Evolutionary conservation across 2,888 invertebrate genomes (phyloP), one percentile per base, ranked within the genome.

Genomic region (Cosmopolites sordidus): DNA sequence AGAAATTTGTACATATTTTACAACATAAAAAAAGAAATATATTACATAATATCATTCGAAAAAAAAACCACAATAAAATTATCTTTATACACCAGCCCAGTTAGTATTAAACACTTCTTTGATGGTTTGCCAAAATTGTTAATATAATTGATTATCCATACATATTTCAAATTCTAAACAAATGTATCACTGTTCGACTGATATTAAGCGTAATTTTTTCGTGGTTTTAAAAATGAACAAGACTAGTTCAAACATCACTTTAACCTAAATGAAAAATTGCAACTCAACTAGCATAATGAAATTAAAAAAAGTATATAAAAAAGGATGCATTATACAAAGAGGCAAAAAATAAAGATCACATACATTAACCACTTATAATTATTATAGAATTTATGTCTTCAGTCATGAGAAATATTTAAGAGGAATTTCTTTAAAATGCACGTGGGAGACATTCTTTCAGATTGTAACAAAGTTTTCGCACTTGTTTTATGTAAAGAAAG

Each of bases 201-300:
- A 33, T 12, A 12, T 33, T 6, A 33, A 33, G 11, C 12, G n/a
- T 33, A 33, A 33, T 33, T 33, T 33, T 33, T 4, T 33, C 8
- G 12, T 33, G 33, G 33, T 12, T 12, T 11, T 38, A 59, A 66
- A 60, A 64, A 65, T 67, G 67, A 71, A 69, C 67, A 50, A 56
- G 73, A 73, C 73, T 73, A 73, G 73, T 69, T 67, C 61, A 66
- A 73, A 22, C 22, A 22, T 73, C 73, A 73, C 73, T 70, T 50
- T 68, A 68, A 68, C 67, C 68, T 69, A 70, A 63, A 62, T 61
- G 12, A 33, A 33, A 9, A 43, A 66, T 64, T 65, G 66, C 64
- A 63, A 64, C 61, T 63, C 61, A 62, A 58, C 50, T 53, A 52
- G 5, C n/a, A n/a, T 22, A 22, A 22, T 22, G 8, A 22, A 22